phyloP scores from a whole-genome alignment of 2,888 invertebrate species.

The Gandaritis pyraliata region DNA sequence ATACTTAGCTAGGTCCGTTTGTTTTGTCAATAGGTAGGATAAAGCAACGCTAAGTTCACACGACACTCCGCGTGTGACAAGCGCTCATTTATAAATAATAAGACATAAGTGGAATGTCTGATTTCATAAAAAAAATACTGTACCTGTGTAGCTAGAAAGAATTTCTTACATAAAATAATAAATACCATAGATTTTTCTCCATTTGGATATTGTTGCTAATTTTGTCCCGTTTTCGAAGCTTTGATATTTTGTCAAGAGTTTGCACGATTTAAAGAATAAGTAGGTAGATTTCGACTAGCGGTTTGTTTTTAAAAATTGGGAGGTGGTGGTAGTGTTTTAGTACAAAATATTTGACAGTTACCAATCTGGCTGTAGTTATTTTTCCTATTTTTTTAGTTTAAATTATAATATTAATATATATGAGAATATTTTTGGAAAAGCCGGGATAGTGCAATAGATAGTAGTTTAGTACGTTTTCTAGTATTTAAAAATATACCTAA shows the following conservation, averaged over 20 bases:
- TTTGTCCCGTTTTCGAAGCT: conserved; percentile 39
- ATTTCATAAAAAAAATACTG: conserved; percentile 61
- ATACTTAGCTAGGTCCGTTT: conserved; percentile 76
- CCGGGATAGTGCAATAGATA: conserved; percentile 82
- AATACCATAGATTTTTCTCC: conserved; percentile 49
- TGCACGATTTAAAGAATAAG: conserved; percentile 18
- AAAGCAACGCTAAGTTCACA: conserved; percentile 37
- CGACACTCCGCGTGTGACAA: conserved; percentile 43
- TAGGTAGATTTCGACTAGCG: conserved; percentile 15
- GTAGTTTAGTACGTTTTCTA: conserved; percentile 64
- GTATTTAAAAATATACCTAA: conserved; percentile 36
- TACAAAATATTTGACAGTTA: conserved; percentile 58
- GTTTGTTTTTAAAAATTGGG: conserved; percentile 28
- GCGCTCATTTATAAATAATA: conserved; percentile 59
- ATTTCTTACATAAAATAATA: conserved; percentile 63
- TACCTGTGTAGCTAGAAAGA: conserved; percentile 83
- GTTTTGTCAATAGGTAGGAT: conserved; percentile 64
- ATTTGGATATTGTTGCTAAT: conserved; percentile 72
- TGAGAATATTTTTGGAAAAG: conserved; percentile 71
- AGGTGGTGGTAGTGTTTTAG: conserved; percentile 47
- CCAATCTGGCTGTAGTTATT: conserved; percentile 63
- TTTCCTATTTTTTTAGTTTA: conserved; percentile 57
- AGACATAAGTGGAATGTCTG: conserved; percentile 77
- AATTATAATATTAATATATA: conserved; percentile 55
- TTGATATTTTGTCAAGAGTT: conserved; percentile 26